Conservation (phyloP, 2,797 vertebrate species). For the Acrossocheilus fasciatus region DNA sequence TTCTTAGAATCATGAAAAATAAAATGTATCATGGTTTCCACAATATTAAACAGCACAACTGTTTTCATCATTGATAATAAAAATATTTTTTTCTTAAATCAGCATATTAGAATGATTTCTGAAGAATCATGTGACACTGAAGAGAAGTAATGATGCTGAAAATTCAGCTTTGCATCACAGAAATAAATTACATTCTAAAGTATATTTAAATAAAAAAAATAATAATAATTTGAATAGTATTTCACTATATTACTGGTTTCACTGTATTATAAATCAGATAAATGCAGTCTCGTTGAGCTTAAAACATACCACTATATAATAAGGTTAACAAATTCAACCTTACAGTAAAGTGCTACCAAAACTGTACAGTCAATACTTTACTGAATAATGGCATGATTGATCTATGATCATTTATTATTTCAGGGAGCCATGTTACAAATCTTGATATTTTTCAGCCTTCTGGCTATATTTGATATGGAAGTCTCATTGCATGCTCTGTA, state of each 20-base stretch:
- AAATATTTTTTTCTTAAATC: too few species aligned
- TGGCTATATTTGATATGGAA: background rate
- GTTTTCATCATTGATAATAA: too few species aligned
- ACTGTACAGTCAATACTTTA: background rate
- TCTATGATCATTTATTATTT: background rate
- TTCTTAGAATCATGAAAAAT: too few species aligned
- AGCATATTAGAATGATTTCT: too few species aligned
- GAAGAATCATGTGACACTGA: too few species aligned
- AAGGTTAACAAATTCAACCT: background rate
- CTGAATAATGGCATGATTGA: background rate
- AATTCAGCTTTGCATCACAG: background rate
- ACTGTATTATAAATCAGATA: background rate
- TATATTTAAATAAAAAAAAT: too few species aligned
- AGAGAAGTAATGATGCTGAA: background rate
- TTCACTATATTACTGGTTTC: background rate
- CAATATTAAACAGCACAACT: too few species aligned
- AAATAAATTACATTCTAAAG: background rate
- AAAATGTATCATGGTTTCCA: background rate
- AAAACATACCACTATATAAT: too few species aligned
- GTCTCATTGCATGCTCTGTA: background rate
- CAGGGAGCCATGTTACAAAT: background rate
- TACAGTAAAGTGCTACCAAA: background rate
- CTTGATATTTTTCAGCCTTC: background rate
- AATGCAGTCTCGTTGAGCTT: background rate
- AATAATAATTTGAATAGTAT: background rate